These are phyloP conservation scores for Osmoderma eremita DNA, from an alignment of 2,888 invertebrate species.

Conservation along the genomic window DNA sequence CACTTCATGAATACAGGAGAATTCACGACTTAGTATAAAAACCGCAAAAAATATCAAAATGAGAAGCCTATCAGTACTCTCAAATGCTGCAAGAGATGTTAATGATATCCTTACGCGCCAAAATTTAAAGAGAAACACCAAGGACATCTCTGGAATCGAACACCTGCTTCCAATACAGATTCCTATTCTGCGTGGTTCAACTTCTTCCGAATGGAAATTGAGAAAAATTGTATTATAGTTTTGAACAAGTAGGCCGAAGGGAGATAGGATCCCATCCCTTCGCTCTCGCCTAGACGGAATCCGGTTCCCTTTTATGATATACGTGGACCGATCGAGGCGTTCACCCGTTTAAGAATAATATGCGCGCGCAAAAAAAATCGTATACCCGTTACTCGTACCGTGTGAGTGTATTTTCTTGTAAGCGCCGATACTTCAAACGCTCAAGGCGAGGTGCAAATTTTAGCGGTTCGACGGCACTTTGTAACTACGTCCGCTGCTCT, in stretches of 20 bases:
- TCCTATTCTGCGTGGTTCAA: neutral
- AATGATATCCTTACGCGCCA: too few relatives aligned
- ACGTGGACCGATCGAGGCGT: conserved; percentile 44
- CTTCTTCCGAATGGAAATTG: conserved; percentile 58
- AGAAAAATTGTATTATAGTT: conserved; percentile 63
- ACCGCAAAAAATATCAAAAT: too few relatives aligned
- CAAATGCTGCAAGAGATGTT: too few relatives aligned
- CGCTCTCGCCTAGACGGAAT: conserved; percentile 53
- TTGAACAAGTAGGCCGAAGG: conserved; percentile 58
- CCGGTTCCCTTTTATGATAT: conserved; percentile 48
- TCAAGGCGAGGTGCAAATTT: conserved; percentile 17
- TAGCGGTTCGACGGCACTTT: neutral
- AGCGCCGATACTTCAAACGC: conserved; percentile 26
- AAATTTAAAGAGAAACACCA: neutral
- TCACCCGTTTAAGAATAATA: conserved; percentile 50
- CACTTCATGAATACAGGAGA: too few relatives aligned
- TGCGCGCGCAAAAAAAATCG: conserved; percentile 55
- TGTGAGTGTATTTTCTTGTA: conserved; percentile 53
- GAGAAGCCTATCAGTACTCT: too few relatives aligned
- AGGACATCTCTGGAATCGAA: neutral
- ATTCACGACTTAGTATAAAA: too few relatives aligned
- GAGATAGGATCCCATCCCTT: conserved; percentile 51
- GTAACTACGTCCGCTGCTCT: neutral
- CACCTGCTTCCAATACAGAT: neutral
- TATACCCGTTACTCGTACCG: conserved; percentile 53